A percentile compares a stretch with the other conserved stretches of the same genome.
Evolutionary conservation across 2,113 vertebrate species (phyloP).

Genomic region (Cyanoderma ruficeps): DNA sequence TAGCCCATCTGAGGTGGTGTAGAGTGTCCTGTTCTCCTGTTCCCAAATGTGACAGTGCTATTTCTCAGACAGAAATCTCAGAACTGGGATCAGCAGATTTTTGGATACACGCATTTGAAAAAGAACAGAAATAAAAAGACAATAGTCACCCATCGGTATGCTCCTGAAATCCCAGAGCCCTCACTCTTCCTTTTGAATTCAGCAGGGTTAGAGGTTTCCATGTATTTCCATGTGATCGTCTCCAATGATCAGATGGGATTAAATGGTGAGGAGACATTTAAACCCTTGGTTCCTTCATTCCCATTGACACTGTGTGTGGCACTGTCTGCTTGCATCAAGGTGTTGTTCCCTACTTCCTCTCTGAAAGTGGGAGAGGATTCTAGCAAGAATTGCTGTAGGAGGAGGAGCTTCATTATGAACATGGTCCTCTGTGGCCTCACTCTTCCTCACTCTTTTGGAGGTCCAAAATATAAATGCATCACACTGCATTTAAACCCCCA

Average conservation of each 20-base stretch:
- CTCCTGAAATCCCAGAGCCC: not conserved
- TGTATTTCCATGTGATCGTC: not conserved
- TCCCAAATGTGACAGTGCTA: not conserved
- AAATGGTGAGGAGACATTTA: not conserved
- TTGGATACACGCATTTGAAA: not conserved
- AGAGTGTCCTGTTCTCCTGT: not conserved
- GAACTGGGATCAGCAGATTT: not conserved
- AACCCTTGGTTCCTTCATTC: not conserved
- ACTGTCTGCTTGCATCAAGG: not conserved
- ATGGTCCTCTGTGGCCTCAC: not conserved
- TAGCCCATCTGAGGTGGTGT: not conserved
- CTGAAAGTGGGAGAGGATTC: not conserved
- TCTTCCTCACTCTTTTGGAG: not conserved
- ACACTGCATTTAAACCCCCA: not conserved
- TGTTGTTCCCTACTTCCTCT: not conserved
- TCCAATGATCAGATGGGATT: not conserved
- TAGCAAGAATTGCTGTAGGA: not conserved
- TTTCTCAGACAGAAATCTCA: not conserved
- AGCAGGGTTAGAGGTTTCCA: not conserved
- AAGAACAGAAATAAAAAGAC: not conserved
- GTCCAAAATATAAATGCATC: not conserved
- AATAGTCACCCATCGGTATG: accelerated
- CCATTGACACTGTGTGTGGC: not conserved
- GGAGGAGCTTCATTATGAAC: not conserved
- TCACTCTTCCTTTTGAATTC: not conserved